Percentiles rank a stretch among this genome's conserved stretches.
These are phyloP conservation scores for Dinoponera quadriceps DNA, from an alignment of 1,140 invertebrate species.

Conservation along the genomic window DNA sequence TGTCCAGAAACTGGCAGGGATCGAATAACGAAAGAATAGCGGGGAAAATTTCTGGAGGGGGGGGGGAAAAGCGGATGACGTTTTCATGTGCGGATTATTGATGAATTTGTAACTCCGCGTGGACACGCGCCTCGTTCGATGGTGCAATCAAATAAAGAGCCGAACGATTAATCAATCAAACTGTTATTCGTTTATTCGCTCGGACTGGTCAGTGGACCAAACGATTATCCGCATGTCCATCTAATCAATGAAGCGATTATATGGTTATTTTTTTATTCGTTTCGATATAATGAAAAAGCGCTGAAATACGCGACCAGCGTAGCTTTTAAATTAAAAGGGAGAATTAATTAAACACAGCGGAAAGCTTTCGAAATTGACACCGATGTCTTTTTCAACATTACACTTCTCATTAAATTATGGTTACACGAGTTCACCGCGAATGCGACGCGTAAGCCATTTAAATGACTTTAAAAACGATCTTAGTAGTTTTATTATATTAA, in stretches of 20 bases:
- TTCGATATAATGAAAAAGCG: slow-evolving; percentile 1
- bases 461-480: neutral
- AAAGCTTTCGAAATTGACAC: neutral
- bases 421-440: neutral
- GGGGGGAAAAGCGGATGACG: slow-evolving; percentile 31
- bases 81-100: slow-evolving; percentile 58
- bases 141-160: slow-evolving; percentile 61
- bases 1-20: slow-evolving; percentile 25
- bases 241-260: slow-evolving; percentile 60
- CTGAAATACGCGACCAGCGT: neutral
- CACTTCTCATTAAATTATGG: neutral
- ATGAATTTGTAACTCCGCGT: slow-evolving; percentile 51
- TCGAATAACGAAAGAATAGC: slow-evolving; percentile 55
- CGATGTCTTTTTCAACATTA: neutral
- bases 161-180: slow-evolving; percentile 58
- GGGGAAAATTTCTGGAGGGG: neutral
- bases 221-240: slow-evolving; percentile 58
- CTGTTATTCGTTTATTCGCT: slow-evolving; percentile 60
- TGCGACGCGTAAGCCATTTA: too few species aligned
- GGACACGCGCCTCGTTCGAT: slow-evolving; percentile 17
- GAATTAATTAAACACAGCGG: neutral
- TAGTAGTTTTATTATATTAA: neutral
- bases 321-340: slow-evolving; percentile 9
- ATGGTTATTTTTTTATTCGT: slow-evolving; percentile 24
- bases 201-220: slow-evolving; percentile 55